Conservation (phyloP, 2,888 invertebrate genomes). For the Hedya salicella region DNA sequence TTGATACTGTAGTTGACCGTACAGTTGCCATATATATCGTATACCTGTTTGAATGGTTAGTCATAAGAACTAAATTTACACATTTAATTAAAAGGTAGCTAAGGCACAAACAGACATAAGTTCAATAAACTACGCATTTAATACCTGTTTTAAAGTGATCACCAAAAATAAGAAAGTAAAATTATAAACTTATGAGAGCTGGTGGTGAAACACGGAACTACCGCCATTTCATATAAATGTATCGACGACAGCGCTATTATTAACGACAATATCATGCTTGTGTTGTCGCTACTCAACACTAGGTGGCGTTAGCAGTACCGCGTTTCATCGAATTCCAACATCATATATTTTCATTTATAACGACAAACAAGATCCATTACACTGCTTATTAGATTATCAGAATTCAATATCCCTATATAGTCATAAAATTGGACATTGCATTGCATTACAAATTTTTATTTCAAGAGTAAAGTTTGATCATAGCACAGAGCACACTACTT, state of each 20-base stretch:
- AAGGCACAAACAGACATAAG: conserved; percentile 33
- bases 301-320: conserved; percentile 23
- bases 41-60: conserved; percentile 21
- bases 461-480: neutral
- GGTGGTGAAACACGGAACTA: conserved; percentile 16
- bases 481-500: too few species aligned
- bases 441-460: neutral
- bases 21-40: neutral
- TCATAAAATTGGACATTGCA: neutral
- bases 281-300: conserved; percentile 8
- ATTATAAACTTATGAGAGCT: neutral
- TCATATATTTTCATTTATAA: neutral
- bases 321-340: neutral
- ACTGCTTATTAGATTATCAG: conserved; percentile 14
- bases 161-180: conserved; percentile 5
- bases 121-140: conserved; percentile 22
- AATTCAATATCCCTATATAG: conserved; percentile 4
- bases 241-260: neutral
- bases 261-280: neutral
- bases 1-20: neutral
- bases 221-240: neutral
- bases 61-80: conserved; percentile 9
- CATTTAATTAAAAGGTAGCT: conserved; percentile 21
- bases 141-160: conserved; percentile 4
- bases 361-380: neutral